A percentile compares a stretch with the other conserved stretches of the same genome.
These are phyloP conservation scores for Spongilla lacustris DNA, from an alignment of 37 sponge, comb jelly and placozoan species.

Conservation along the genomic window DNA sequence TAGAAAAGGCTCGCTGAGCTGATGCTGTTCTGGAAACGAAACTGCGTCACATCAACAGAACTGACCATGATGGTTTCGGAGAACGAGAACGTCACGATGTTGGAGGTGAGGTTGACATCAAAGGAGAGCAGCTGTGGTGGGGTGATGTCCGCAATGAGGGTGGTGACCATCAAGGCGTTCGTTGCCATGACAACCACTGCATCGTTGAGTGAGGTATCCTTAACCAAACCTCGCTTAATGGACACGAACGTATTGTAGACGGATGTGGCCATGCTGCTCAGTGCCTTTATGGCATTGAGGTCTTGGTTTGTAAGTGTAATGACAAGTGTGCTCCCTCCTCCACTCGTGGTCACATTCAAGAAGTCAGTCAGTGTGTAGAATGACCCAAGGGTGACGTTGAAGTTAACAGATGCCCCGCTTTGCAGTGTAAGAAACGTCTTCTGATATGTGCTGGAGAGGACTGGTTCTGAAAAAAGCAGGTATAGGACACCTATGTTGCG, in stretches of 20 bases:
- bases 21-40: constrained; percentile 76
- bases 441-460: constrained; percentile 38
- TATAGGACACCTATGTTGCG: constrained; percentile 57
- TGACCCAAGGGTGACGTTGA: constrained; percentile 42
- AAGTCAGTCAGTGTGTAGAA: constrained; percentile 60
- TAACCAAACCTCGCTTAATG: constrained; percentile 55
- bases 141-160: constrained; percentile 62
- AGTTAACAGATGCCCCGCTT: constrained; percentile 29
- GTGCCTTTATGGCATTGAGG: constrained; percentile 72
- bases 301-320: constrained; percentile 61
- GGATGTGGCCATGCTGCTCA: constrained; percentile 58
- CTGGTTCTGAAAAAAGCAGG: constrained; percentile 75
- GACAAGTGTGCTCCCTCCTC: constrained; percentile 13
- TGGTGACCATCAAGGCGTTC: constrained; percentile 12
- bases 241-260: constrained; percentile 64
- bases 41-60: constrained; percentile 78
- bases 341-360: background rate
- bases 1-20: constrained; percentile 49
- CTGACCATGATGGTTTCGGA: constrained; percentile 83
- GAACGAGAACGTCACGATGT: constrained; percentile 65
- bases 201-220: constrained; percentile 76
- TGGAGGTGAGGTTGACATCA: constrained; percentile 56
- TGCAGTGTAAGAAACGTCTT: constrained; percentile 59
- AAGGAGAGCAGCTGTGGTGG: constrained; percentile 65
- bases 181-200: constrained; percentile 46